phyloP scores from a whole-genome alignment of 2,888 invertebrate species.

The Kryphioiulus occultus region DNA sequence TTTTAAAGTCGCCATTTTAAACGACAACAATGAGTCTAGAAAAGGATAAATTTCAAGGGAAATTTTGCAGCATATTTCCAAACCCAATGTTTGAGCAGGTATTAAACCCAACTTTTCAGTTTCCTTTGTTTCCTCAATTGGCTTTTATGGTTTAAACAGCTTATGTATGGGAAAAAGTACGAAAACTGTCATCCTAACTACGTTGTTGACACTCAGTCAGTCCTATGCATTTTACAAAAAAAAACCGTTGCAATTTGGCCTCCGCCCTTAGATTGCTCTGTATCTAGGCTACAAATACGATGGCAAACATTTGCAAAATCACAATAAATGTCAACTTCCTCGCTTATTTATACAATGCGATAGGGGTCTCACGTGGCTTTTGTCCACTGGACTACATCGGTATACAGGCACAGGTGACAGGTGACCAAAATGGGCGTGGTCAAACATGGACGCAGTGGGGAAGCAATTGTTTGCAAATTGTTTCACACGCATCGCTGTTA shows the following conservation, averaged over 20 bases:
- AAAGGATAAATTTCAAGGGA: too few species aligned
- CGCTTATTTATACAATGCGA: conserved; percentile 6
- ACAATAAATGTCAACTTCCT: conserved; percentile 31
- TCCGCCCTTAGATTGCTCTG: background rate
- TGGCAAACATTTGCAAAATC: conserved; percentile 24
- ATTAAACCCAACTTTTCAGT: background rate
- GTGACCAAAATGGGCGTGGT: background rate
- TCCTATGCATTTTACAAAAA: background rate
- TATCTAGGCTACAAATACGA: conserved; percentile 12
- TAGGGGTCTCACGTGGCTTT: background rate
- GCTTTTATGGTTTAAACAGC: background rate
- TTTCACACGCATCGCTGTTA: background rate
- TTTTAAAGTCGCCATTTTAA: too few species aligned
- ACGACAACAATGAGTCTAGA: too few species aligned
- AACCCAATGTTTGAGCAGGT: background rate
- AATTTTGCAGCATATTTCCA: too few species aligned
- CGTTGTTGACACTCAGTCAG: background rate
- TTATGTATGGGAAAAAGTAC: background rate
- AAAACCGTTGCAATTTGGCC: background rate
- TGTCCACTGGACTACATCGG: background rate
- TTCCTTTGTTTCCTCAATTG: background rate
- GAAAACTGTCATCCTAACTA: background rate
- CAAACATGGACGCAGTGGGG: conserved; percentile 2
- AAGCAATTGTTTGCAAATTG: background rate
- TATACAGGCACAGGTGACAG: background rate